Base-by-base conservation (phyloP, 2,888 invertebrate genomes). In the Tinea trinotella region DNA sequence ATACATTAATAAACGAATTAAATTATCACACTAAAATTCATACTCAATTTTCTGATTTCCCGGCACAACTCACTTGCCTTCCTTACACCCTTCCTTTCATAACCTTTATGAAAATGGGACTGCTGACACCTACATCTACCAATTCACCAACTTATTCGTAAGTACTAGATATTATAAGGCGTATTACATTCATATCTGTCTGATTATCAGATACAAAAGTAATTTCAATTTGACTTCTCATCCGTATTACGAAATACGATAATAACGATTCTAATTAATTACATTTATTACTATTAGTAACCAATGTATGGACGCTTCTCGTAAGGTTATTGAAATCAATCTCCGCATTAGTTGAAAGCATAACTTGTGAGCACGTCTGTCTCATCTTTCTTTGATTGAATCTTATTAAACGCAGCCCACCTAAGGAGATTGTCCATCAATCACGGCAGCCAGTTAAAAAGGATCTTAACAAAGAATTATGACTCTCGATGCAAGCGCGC, bases 401-500 rank as follows among this genome's bases (percentile, higher is more conserved):
- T 50, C 71, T 77, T 76, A 82, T 50, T 77, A 81, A 81, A 67
- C 64, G 59, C 63, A 65, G 78, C 71, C 83, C 84, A 84, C 83
- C 82, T 79, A 73, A 77, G 82, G 82, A 79, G 84, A 70, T 58
- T 60, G 54, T 65, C 64, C 82, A 83, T 84, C 81, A 84, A 84
- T 84, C 84, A 80, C 69, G 55, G 62, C 66, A 66, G 63, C 63
- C 71, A 68, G 70, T 67, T 74, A 78, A 78, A 77, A 79, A 77
- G 74, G 74, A 76, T 67, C 73, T 68, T 67, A 74, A 75, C 74
- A 74, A 78, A 80, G 81, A 84, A 73, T 82, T 81, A 84, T 80
- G 70, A 71, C 66, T 71, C 71, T 77, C 76, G 76, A 78, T 76
- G 70, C 70, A 70, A 67, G 66, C 63, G 63, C 64, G 76, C 78